Evolutionary conservation across 2,113 vertebrate genomes (phyloP).

Genomic region (Silurus asotus): DNA sequence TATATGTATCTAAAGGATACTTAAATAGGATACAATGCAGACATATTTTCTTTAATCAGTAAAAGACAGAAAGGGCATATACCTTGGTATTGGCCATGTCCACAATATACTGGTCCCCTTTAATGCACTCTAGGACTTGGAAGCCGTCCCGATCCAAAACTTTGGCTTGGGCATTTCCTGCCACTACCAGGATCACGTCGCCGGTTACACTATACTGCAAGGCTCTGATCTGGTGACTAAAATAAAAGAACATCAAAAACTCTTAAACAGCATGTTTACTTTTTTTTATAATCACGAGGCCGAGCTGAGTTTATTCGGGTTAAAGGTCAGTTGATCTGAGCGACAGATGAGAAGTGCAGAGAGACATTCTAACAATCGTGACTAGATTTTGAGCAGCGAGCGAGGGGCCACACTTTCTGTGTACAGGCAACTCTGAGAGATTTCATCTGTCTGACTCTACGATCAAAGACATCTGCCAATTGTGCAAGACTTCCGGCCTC

Average conservation of each 20-base stretch:
- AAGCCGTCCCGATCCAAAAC: constrained; percentile 96
- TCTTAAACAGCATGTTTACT: not conserved
- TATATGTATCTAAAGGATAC: not conserved
- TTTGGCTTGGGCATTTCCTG: constrained; percentile 94
- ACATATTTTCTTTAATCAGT: not conserved
- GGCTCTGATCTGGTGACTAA: constrained; percentile 91
- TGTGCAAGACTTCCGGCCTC: constrained; percentile 31
- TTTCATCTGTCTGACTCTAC: not conserved
- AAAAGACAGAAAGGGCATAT: constrained; percentile 13
- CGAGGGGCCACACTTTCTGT: not conserved
- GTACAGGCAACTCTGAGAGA: constrained; percentile 13
- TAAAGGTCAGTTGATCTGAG: not conserved
- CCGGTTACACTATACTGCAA: constrained; percentile 93
- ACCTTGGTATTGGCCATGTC: constrained; percentile 99
- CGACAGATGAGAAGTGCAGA: constrained; percentile 10
- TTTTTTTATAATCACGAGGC: no score
- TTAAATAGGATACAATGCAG: not conserved
- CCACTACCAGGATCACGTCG: constrained; percentile 92
- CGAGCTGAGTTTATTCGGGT: not conserved
- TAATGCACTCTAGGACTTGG: constrained; percentile 95
- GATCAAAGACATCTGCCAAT: constrained; percentile 37
- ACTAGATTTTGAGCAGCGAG: not conserved
- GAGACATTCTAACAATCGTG: not conserved
- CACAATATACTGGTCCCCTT: constrained; percentile 97
- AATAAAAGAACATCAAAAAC: constrained; percentile 33